Percentiles rank a stretch among this genome's conserved stretches.
These are phyloP conservation scores for Stictocephala bisonia DNA, from an alignment of 2,888 invertebrate species.

Conservation along the genomic window DNA sequence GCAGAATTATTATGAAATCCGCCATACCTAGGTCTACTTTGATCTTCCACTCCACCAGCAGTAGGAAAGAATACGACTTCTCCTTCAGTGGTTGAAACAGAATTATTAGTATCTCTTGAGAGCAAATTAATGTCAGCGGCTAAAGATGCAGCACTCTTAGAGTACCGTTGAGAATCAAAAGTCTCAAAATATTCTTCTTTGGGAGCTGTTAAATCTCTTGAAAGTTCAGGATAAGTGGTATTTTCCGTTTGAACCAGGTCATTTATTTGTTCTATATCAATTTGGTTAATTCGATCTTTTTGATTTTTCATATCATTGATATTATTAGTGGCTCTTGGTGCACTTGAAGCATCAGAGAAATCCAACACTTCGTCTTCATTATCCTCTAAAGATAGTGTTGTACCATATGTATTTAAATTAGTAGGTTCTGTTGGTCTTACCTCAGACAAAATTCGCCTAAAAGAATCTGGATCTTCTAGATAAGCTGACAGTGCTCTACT, in stretches of 20 bases:
- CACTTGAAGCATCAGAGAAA: constrained; percentile 75
- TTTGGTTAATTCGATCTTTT: neutral
- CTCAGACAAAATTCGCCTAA: constrained; percentile 79
- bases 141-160: constrained; percentile 48
- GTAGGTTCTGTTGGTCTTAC: constrained; percentile 78
- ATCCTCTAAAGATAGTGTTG: constrained; percentile 64
- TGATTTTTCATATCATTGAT: constrained; percentile 53
- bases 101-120: constrained; percentile 44
- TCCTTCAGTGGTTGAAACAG: constrained; percentile 35
- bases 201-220: constrained; percentile 14
- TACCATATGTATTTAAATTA: constrained; percentile 67
- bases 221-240: constrained; percentile 12
- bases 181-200: constrained; percentile 38
- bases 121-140: constrained; percentile 49
- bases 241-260: constrained; percentile 27
- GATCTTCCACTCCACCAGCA: constrained; percentile 58
- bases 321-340: constrained; percentile 61
- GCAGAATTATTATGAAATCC: constrained; percentile 61
- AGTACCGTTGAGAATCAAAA: constrained; percentile 1
- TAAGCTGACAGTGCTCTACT: constrained; percentile 86
- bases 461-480: constrained; percentile 84
- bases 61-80: constrained; percentile 61
- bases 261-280: constrained; percentile 56
- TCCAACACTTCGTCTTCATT: constrained; percentile 76
- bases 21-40: constrained; percentile 60